These are phyloP conservation scores for Gavia stellata DNA, from an alignment of 2,113 vertebrate species.

Conservation along the genomic window DNA sequence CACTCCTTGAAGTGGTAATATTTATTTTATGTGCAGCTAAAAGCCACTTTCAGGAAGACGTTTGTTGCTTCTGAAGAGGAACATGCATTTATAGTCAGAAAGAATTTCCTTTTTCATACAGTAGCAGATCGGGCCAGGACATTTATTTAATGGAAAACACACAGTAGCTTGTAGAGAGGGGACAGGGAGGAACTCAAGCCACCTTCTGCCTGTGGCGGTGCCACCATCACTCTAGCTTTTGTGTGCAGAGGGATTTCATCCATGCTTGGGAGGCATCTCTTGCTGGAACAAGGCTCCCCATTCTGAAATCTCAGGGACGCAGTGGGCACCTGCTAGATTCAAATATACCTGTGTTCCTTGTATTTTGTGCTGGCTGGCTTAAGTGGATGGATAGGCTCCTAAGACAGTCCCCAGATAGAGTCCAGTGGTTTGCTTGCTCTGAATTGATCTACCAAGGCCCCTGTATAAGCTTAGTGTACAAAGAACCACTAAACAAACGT, in stretches of 20 bases:
- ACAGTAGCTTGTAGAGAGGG: background rate
- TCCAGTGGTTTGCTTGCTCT: background rate
- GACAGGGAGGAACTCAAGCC: background rate
- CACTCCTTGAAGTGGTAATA: background rate
- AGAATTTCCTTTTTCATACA: background rate
- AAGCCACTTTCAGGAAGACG: background rate
- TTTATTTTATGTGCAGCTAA: background rate
- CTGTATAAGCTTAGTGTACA: background rate
- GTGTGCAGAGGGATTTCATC: background rate
- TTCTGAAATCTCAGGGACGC: background rate
- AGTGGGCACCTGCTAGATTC: background rate
- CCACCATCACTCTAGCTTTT: background rate
- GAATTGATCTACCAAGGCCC: background rate
- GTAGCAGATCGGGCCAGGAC: background rate
- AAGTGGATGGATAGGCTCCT: background rate
- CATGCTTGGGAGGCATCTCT: background rate
- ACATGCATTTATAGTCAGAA: background rate
- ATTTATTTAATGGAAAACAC: background rate
- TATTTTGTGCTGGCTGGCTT: background rate
- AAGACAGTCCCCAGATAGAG: background rate
- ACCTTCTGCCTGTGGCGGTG: background rate
- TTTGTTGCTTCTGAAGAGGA: background rate
- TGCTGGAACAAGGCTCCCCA: fast-evolving
- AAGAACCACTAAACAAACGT: background rate
- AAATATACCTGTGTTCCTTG: background rate